Percentiles rank a stretch among this genome's conserved stretches.
Conservation (phyloP, 1,140 invertebrate species). For the Schlechtendalia chinensis region DNA sequence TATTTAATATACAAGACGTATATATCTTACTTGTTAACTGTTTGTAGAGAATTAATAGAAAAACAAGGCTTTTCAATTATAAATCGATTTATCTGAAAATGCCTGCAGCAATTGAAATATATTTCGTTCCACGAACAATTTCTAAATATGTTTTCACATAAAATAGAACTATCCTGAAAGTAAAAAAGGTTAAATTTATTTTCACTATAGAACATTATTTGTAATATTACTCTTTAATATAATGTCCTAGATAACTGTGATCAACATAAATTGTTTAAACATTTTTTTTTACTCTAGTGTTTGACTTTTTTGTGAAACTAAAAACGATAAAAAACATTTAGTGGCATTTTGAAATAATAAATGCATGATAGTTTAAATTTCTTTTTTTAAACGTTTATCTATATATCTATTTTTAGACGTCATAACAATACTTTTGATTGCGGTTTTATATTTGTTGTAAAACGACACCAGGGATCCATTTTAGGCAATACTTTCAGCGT, state of each 20-base stretch:
- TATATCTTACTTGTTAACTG: conserved; percentile 25
- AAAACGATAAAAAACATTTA: background rate
- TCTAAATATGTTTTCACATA: conserved; percentile 30
- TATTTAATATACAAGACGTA: background rate
- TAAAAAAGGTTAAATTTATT: background rate
- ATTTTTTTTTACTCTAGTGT: no score
- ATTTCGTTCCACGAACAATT: conserved; percentile 30
- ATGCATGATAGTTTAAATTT: background rate
- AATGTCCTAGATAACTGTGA: no score
- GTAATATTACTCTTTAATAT: no score
- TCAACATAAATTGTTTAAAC: no score
- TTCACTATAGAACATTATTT: background rate
- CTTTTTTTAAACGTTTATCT: conserved; percentile 6
- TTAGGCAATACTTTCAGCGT: conserved; percentile 8
- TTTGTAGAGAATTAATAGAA: conserved; percentile 40
- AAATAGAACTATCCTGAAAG: background rate
- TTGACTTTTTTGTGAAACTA: no score
- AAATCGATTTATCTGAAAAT: conserved; percentile 26
- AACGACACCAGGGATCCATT: conserved; percentile 30
- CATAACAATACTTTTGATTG: conserved; percentile 28
- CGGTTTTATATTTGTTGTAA: conserved; percentile 29
- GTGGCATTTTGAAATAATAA: no score
- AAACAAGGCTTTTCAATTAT: background rate
- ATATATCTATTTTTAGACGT: background rate
- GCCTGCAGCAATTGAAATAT: conserved; percentile 23